phyloP scores from a whole-genome alignment of 2,888 invertebrate species.

The Deladenus siricidicola region DNA sequence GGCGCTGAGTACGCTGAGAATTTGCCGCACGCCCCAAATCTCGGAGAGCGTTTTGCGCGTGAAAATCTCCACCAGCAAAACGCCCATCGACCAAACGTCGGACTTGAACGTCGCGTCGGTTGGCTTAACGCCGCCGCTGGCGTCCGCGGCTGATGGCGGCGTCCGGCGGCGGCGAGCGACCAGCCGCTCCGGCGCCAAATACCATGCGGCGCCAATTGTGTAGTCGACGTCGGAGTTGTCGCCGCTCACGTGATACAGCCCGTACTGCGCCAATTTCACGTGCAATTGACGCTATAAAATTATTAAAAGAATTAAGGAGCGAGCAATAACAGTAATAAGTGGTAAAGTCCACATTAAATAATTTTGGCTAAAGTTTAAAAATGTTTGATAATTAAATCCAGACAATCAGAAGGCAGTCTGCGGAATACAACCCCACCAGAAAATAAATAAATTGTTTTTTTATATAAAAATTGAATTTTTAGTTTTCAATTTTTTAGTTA shows the following conservation, averaged over 20 bases:
- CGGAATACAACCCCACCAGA: no score
- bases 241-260: constrained; percentile 83
- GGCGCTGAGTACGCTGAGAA: constrained; percentile 17
- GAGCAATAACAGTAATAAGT: neutral
- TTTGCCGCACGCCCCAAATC: constrained; percentile 20
- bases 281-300: neutral
- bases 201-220: constrained; percentile 14
- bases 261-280: constrained; percentile 77
- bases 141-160: neutral
- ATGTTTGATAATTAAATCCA: no score
- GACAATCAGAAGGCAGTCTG: no score
- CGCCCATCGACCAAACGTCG: constrained; percentile 89
- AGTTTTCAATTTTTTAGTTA: no score
- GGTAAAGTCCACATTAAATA: no score
- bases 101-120: constrained; percentile 64
- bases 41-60: constrained; percentile 54
- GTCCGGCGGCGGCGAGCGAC: neutral
- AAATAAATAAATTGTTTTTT: no score
- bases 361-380: no score
- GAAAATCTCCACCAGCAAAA: constrained; percentile 73
- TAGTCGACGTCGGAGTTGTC: constrained; percentile 74
- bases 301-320: neutral
- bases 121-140: neutral
- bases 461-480: no score
- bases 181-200: constrained; percentile 20